Base-by-base conservation (phyloP, 2,113 vertebrate species). In the Thamnaconus septentrionalis region DNA sequence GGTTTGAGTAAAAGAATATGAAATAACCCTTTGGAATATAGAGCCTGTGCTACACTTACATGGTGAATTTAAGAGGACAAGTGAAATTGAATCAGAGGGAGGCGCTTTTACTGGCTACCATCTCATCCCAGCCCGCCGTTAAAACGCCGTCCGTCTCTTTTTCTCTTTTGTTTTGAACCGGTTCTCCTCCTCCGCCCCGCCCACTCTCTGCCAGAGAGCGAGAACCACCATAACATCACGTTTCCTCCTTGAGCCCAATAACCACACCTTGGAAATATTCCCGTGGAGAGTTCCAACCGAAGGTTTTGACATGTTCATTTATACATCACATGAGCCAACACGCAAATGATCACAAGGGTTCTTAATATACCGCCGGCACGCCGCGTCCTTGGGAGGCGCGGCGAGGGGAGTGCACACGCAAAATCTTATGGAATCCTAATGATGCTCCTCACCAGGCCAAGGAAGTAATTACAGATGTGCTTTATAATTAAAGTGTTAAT, bases 401-500 rank as follows among this genome's bases (percentile, higher is more conserved):
- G 63, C 51, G 11, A 62, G 54, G 70, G 6, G 59, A 55, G 66
- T 52, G 41, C 39, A 65, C 41, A 58, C 53, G 7, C 51, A 43
- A 43, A 45, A 66, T 64, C 41, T 42, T 64, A 69, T 57, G 54
- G 41, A 60, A 56, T 73, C 5, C 5, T 75, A 56, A 53, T 65
- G 48, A 69, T 50, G 61, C 57, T 50, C 41, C 64, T 68, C 12
- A 59, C 4, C 12, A 52, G 5, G 3, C 61, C 68, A 45, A 61
- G n/a, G 71, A 71, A 73, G 49, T 64, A 64, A 83, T 80, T 31
- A 69, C 73, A 49, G 55, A 54, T 65, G 57, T 45, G 6, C 75
- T 56, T 66, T 69, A 50, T 73, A 75, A 87, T 82, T 71, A 75
- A 75, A 80, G 56, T 53, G 52, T 40, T 52, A 41, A 31, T 31